Evolutionary conservation across 2,113 vertebrate genomes (phyloP).

Genomic region (Ctenodactylus gundi): DNA sequence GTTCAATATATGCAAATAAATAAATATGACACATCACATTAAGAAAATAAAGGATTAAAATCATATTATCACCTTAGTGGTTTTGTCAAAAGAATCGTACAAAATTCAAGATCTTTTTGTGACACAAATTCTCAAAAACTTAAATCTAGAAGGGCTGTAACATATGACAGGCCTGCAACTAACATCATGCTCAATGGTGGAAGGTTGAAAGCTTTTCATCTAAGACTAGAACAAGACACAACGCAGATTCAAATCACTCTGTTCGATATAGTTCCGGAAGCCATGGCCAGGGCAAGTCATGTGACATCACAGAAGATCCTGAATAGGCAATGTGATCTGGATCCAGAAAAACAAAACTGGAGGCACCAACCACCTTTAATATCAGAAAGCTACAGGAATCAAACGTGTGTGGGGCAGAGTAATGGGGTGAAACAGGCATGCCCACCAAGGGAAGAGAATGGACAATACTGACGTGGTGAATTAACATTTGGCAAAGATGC

Average conservation of each 20-base stretch:
- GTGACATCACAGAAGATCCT: neutral
- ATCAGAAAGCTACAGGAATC: neutral
- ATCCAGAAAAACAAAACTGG: neutral
- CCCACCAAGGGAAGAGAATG: neutral
- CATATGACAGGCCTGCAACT: neutral
- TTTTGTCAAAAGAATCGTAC: neutral
- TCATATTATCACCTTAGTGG: neutral
- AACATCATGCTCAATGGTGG: neutral
- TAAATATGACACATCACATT: neutral
- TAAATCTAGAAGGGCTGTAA: neutral
- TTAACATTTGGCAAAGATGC: neutral
- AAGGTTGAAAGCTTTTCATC: neutral
- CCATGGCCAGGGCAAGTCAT: neutral
- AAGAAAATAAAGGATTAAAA: neutral
- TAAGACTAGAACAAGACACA: neutral
- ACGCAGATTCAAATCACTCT: neutral
- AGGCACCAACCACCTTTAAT: neutral
- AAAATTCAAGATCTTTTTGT: neutral
- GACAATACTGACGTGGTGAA: neutral
- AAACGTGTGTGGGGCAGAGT: neutral
- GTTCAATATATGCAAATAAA: neutral
- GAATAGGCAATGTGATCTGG: neutral
- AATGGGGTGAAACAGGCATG: neutral
- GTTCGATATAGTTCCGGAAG: neutral
- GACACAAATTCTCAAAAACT: neutral